Evolutionary conservation across 2,888 invertebrate species (phyloP).

Genomic region (Phortica magna): DNA sequence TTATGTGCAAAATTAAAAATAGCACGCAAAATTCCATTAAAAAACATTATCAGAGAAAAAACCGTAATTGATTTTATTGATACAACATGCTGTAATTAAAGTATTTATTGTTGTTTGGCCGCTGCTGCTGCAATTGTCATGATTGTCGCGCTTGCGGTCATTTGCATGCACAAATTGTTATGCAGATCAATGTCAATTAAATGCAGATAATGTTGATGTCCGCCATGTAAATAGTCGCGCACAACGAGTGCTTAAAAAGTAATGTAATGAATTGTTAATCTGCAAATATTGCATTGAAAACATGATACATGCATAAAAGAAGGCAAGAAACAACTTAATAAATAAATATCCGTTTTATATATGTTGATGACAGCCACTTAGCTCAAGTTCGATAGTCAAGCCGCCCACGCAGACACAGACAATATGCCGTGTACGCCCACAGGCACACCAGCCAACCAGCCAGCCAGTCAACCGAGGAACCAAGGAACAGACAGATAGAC

Average conservation of each 20-base stretch:
- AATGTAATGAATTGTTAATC: no score
- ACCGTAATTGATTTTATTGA: constrained; percentile 1
- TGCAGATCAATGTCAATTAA: constrained; percentile 17
- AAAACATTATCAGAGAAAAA: not conserved
- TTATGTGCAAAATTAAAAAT: not conserved
- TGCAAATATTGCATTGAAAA: no score
- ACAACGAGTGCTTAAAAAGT: no score
- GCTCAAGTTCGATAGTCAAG: no score
- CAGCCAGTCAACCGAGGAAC: no score
- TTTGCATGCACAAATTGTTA: constrained; percentile 7
- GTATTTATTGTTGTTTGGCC: constrained; percentile 1
- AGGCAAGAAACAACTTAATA: no score
- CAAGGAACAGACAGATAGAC: not conserved
- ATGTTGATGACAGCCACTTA: no score
- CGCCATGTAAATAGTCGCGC: not conserved
- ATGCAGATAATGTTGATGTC: not conserved
- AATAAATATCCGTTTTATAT: no score
- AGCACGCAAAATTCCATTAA: not conserved
- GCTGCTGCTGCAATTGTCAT: not conserved
- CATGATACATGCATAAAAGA: no score
- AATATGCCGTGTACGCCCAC: no score
- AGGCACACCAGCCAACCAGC: no score
- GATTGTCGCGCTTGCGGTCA: not conserved
- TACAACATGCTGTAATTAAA: constrained; percentile 6
- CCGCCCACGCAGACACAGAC: no score